phyloP scores from a whole-genome alignment of 2,113 vertebrate species.

The Rhagologus leucostigma region DNA sequence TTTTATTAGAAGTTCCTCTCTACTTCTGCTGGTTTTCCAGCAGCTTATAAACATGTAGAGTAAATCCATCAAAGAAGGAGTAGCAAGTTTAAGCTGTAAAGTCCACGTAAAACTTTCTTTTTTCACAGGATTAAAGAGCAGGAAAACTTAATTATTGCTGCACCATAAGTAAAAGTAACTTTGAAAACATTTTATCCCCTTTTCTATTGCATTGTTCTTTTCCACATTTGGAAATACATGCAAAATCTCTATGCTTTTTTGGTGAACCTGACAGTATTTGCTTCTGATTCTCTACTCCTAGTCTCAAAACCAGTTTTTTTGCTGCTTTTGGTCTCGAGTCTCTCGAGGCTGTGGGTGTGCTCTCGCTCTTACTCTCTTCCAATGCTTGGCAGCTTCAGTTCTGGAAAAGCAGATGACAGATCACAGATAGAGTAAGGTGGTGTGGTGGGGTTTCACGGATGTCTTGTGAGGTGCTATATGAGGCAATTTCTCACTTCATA shows the following conservation, averaged over 20 bases:
- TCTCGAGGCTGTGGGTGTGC: neutral
- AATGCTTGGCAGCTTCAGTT: neutral
- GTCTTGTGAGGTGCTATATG: neutral
- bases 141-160: neutral
- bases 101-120: neutral
- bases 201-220: neutral
- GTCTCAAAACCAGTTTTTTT: neutral
- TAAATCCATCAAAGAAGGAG: neutral
- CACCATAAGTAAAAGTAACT: neutral
- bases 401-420: neutral
- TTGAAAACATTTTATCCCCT: neutral
- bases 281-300: neutral
- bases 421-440: neutral
- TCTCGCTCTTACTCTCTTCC: neutral
- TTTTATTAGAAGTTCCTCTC: neutral
- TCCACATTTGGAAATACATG: neutral
- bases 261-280: neutral
- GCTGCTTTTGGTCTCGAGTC: neutral
- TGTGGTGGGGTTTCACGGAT: neutral
- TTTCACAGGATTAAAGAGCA: neutral
- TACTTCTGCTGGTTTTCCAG: neutral
- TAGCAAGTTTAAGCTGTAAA: neutral
- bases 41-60: neutral
- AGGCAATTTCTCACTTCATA: neutral
- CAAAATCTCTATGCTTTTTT: neutral